phyloP scores from a whole-genome alignment of 2,888 invertebrate species.

The Disparrhopalites patrizii region DNA sequence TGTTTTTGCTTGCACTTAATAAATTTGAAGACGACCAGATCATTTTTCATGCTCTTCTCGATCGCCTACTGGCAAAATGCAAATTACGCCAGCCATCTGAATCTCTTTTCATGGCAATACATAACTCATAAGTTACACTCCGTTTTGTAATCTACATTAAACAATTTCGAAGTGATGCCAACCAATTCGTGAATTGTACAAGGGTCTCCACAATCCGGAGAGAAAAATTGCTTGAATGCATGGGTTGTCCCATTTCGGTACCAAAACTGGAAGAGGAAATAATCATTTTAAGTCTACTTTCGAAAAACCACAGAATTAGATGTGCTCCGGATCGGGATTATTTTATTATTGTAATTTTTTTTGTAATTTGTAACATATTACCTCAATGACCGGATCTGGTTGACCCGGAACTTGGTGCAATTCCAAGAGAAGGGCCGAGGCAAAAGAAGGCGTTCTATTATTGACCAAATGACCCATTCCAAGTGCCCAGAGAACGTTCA shows the following conservation, averaged over 20 bases:
- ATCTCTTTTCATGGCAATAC: no score
- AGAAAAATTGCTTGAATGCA: not conserved
- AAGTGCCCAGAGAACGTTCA: not conserved
- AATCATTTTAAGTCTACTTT: no score
- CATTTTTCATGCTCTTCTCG: no score
- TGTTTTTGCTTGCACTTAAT: no score
- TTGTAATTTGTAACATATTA: no score
- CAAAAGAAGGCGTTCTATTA: not conserved
- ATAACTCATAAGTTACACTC: no score
- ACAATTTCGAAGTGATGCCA: not conserved
- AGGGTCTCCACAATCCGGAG: not conserved
- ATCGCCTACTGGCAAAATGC: no score
- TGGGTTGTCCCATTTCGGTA: not conserved
- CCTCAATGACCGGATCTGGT: not conserved
- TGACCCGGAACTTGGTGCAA: not conserved
- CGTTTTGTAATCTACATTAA: not conserved
- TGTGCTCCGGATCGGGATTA: no score
- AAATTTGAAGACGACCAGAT: no score
- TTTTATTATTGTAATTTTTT: no score
- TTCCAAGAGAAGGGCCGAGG: not conserved
- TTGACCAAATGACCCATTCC: not conserved
- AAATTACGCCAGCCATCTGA: no score
- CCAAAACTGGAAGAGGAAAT: not conserved
- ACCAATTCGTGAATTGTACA: not conserved
- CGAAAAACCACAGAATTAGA: no score